Base-by-base conservation (phyloP, 2,113 vertebrate species). In the Pelobates fuscus region DNA sequence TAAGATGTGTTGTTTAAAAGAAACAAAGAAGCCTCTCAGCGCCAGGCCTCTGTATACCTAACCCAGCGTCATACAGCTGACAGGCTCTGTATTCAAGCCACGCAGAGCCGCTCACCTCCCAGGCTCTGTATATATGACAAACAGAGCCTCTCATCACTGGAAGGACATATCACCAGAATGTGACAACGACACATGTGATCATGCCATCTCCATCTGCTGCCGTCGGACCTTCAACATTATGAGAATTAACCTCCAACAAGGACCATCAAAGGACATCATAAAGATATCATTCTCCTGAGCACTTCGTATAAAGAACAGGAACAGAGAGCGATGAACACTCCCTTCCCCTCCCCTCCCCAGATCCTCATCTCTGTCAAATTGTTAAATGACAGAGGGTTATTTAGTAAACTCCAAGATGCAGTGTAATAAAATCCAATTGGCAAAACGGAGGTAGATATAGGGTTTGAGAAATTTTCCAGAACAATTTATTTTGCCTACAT, bases 201-300 rank as follows among this genome's bases (percentile, higher is more conserved):
- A 14, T 25, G 30, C 43, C 62, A 26, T 44, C 23, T 8, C 63
- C 44, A 67, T 67, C 44, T 67, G 64, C 24, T 49, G 44, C 24
- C 15, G 44, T 18, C 2, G 44, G 44, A 18, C 65, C 24, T 29
- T 46, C 49, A 68, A 7, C 49, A 23, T 68, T 26, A 43, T 66
- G 24, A 24, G 64, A 18, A 67, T 52, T 30, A 67, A 25, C n/a
- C 12, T 49, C 14, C 25, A 25, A 32, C 14, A 10, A 43, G 26
- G 43, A n/a, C 23, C 24, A 24, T 14, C 15, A 24, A 24, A 30
- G 25, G 44, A 3, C 32, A 37, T 37, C 5, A 37, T 6, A 37
- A 37, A 37, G 32, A n/a, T n/a, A n/a, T n/a, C n/a, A n/a, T n/a
- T n/a, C n/a, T n/a, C n/a, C n/a, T n/a, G n/a, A n/a, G n/a, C n/a